Conservation (phyloP, 1,140 invertebrate species). For the Drosophila obscura region DNA sequence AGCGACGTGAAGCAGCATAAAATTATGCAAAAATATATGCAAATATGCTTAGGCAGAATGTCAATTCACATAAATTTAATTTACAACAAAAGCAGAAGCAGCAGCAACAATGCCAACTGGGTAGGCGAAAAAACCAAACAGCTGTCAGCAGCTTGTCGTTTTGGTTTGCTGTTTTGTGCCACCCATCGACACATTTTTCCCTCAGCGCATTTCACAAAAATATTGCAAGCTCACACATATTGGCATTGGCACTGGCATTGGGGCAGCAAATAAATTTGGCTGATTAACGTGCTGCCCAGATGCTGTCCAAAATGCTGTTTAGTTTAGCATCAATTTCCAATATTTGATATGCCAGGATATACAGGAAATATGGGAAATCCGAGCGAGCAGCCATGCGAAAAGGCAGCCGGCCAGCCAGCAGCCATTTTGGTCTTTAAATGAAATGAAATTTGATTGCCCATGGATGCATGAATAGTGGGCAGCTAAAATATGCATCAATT, state of each 20-base stretch:
- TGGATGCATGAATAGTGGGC: slow-evolving; percentile 28
- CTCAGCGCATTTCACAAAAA: slow-evolving; percentile 13
- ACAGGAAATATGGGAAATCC: slow-evolving; percentile 28
- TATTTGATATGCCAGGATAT: background rate
- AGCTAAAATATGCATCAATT: slow-evolving; percentile 27
- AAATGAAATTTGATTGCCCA: slow-evolving; percentile 46
- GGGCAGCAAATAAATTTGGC: slow-evolving; percentile 55
- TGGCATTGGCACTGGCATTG: background rate
- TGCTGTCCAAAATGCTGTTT: slow-evolving; percentile 23
- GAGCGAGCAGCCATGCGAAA: slow-evolving; percentile 21
- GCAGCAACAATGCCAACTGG: slow-evolving; percentile 19
- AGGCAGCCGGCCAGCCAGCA: slow-evolving; percentile 1
- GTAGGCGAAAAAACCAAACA: slow-evolving; percentile 55
- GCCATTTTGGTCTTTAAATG: slow-evolving; percentile 24
- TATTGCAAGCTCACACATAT: slow-evolving; percentile 48
- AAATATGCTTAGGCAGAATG: slow-evolving; percentile 74
- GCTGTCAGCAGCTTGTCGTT: slow-evolving; percentile 72
- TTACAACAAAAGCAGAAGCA: slow-evolving; percentile 39
- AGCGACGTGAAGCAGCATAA: background rate
- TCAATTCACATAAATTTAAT: slow-evolving; percentile 76
- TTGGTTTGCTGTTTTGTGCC: slow-evolving; percentile 18
- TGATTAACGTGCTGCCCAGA: slow-evolving; percentile 54
- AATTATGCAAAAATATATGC: slow-evolving; percentile 73
- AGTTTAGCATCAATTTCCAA: slow-evolving; percentile 8
- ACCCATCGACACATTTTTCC: slow-evolving; percentile 48